Base-by-base conservation (phyloP, 92 coral and sea anemone species). In the Zoanthus gigantus region DNA sequence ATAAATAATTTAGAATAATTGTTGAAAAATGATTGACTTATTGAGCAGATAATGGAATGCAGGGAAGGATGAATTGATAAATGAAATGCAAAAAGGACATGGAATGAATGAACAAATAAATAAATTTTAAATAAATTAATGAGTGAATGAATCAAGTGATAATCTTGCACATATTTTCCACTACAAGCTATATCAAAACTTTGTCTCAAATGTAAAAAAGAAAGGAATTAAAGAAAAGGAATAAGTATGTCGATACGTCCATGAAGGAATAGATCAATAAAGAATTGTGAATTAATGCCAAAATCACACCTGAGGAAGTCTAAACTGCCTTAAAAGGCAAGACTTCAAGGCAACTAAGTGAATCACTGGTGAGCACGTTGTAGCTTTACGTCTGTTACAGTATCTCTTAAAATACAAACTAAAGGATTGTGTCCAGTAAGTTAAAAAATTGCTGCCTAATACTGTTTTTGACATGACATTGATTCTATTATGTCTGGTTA, bases 401-500 rank as follows among this genome's bases (percentile, higher is more conserved):
- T 61, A 48, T 76, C 63, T 30, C 67, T 53, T 69, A 11, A 53
- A 77, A 46, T 54, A 23, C 42, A 52, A 45, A 13, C 9, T 63
- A 30, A 48, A 76, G 34, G 17, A 77, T 31, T 17, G 45, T 29
- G 6, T 56, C 14, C 6, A 77, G n/a, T n/a, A 37, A 53, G 48
- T 77, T 54, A 16, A 28, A 52, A 30, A 52, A 52, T 77, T 77
- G 16, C 66, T 53, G 7, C 16, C 42, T 30, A 69, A 17, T 48
- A 30, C 45, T 66, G 29, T 50, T 6, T 79, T 60, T 42, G 73
- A 63, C 42, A 57, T 42, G 54, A 16, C 72, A 37, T 44, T 66
- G 85, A 81, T 81, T 65, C 52, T 45, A 81, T 47, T 77, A 54
- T 77, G 14, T 77, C 65, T 30, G 67, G 82, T 77, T 58, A 52